These are phyloP conservation scores for Menura novaehollandiae DNA, from an alignment of 2,113 vertebrate species.

Conservation along the genomic window DNA sequence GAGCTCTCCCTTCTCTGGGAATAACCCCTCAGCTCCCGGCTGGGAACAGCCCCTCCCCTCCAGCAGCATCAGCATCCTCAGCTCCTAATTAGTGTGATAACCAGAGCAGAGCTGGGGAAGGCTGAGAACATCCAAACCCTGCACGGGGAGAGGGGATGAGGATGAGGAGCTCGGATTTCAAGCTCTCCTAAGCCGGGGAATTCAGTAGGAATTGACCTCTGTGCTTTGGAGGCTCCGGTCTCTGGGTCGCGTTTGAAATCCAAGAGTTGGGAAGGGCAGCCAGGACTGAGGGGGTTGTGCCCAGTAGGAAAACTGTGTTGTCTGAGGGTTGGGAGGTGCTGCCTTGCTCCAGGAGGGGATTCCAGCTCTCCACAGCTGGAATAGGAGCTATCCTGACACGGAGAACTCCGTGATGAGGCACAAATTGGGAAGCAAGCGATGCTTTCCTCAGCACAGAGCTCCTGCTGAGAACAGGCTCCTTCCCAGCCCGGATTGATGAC, in stretches of 20 bases:
- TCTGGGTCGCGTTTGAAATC: background rate
- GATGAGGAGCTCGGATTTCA: background rate
- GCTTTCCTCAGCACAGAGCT: background rate
- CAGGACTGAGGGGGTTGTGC: background rate
- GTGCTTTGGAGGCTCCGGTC: background rate
- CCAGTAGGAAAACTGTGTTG: fast-evolving
- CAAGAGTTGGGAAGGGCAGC: background rate
- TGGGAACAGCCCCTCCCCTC: background rate
- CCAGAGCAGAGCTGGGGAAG: background rate
- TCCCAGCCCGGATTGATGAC: fast-evolving
- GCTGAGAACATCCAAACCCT: fast-evolving
- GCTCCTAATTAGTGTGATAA: fast-evolving
- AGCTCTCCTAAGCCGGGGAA: fast-evolving
- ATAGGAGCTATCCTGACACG: fast-evolving
- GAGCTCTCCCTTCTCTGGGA: background rate
- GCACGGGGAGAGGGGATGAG: background rate
- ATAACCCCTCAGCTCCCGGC: background rate
- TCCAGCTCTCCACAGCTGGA: background rate
- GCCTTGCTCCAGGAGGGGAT: background rate
- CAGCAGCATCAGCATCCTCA: background rate
- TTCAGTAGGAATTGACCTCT: fast-evolving
- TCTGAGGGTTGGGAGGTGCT: background rate
- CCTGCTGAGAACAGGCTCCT: background rate
- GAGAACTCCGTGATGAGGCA: background rate
- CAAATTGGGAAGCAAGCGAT: fast-evolving